A percentile compares a stretch with the other conserved stretches of the same genome.
These are phyloP conservation scores for Cerastis leucographa DNA, from an alignment of 2,888 invertebrate species.

Conservation along the genomic window DNA sequence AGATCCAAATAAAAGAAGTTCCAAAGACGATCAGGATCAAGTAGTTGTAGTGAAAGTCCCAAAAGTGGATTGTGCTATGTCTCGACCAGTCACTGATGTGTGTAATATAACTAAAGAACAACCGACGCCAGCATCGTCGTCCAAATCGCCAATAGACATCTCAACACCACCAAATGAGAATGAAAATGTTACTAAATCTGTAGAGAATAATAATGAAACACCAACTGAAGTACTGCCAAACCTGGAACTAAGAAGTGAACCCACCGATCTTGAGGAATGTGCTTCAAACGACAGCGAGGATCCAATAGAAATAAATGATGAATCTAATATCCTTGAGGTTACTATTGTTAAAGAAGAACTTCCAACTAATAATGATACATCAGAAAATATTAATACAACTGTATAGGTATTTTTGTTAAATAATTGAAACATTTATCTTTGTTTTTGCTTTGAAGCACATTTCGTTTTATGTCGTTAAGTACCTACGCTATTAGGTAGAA, in stretches of 20 bases:
- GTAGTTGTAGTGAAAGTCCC: conserved; percentile 86
- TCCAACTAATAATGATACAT: conserved; percentile 20
- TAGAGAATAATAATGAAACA: conserved; percentile 25
- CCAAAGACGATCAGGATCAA: conserved; percentile 82
- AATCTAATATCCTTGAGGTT: conserved; percentile 27
- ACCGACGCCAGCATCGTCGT: conserved; percentile 11
- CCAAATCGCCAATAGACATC: conserved; percentile 19
- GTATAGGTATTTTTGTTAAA: conserved; percentile 41
- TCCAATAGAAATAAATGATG: conserved; percentile 22
- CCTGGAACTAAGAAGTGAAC: conserved; percentile 37
- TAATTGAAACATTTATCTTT: conserved; percentile 46
- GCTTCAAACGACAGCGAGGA: conserved; percentile 37
- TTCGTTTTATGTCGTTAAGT: conserved; percentile 52
- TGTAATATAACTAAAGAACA: conserved; percentile 53
- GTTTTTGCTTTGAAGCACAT: conserved; percentile 61
- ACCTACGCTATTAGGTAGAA: conserved; percentile 55
- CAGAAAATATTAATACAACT: conserved; percentile 42
- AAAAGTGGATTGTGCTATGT: conserved; percentile 79
- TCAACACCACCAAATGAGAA: conserved; percentile 30
- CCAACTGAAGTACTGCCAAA: conserved; percentile 12
- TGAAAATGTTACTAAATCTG: conserved; percentile 23
- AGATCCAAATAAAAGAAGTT: conserved; percentile 78
- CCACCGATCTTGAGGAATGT: conserved; percentile 45
- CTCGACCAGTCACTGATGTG: conserved; percentile 66
- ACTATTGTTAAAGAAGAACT: conserved; percentile 32